These are phyloP conservation scores for Ciconia boyciana DNA, from an alignment of 2,113 vertebrate species.

Conservation along the genomic window DNA sequence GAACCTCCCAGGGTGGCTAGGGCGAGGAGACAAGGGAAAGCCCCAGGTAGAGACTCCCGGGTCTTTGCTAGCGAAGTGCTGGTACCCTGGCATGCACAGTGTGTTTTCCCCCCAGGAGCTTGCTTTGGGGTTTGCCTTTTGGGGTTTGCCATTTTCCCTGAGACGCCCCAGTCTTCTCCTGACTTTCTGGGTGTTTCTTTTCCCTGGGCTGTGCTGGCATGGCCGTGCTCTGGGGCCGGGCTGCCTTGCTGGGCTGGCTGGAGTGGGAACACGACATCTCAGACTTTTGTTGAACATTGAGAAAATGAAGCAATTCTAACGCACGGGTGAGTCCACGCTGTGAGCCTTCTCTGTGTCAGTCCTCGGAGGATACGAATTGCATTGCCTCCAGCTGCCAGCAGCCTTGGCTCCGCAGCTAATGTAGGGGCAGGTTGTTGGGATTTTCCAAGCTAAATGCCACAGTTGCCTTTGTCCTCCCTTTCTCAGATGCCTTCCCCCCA, in stretches of 20 bases:
- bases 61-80: neutral
- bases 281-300: neutral
- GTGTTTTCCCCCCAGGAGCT: neutral
- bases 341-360: conserved; percentile 2
- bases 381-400: neutral
- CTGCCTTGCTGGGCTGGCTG: neutral
- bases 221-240: neutral
- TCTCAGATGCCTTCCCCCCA: neutral
- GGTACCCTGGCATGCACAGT: neutral
- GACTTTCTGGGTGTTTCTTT: neutral
- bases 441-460: neutral
- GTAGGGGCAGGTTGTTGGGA: neutral
- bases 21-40: neutral
- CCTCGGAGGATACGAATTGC: neutral
- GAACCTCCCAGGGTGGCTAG: neutral
- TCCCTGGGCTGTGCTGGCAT: neutral
- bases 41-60: neutral
- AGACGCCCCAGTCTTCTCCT: neutral
- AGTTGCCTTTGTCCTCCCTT: neutral
- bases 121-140: neutral
- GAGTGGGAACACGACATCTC: neutral
- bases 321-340: neutral
- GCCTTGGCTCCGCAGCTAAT: neutral
- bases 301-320: conserved; percentile 26
- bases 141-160: neutral